phyloP scores from a whole-genome alignment of 2,113 vertebrate species.

The Zootoca vivipara region DNA sequence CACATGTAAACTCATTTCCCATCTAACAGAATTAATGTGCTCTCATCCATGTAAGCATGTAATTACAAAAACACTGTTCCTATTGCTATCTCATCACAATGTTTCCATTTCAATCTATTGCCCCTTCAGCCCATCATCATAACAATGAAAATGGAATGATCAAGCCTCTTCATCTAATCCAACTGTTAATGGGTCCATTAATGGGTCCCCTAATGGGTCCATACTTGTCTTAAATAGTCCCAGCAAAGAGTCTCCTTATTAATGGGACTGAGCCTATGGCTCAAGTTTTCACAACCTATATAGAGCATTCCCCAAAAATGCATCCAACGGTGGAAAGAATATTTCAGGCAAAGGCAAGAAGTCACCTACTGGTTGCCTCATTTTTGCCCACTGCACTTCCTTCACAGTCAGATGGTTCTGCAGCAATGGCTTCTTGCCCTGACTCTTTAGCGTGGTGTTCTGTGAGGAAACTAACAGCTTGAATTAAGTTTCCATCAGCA shows the following conservation, averaged over 20 bases:
- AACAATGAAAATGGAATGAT: background rate
- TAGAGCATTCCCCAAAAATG: background rate
- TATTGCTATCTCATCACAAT: background rate
- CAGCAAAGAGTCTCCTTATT: background rate
- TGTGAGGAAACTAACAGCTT: slow-evolving; percentile 88
- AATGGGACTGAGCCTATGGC: background rate
- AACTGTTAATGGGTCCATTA: background rate
- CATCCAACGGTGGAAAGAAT: background rate
- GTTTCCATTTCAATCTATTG: background rate
- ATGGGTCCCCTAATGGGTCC: no score
- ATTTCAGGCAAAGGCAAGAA: background rate
- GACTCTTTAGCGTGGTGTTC: slow-evolving; percentile 71
- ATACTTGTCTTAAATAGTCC: no score
- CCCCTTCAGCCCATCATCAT: background rate
- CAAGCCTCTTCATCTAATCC: background rate
- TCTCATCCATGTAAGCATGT: background rate
- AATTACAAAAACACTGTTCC: background rate
- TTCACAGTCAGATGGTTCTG: slow-evolving; percentile 67
- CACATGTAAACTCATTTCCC: background rate
- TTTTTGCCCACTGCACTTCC: slow-evolving; percentile 65
- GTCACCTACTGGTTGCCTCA: slow-evolving; percentile 70
- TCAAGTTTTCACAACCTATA: background rate
- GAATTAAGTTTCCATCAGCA: slow-evolving; percentile 89
- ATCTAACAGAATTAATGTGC: background rate
- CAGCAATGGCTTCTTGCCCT: slow-evolving; percentile 51